Evolutionary conservation across 2,113 vertebrate species (phyloP), one percentile per base, ranked within the genome.

Genomic region (Petrocephalus zakoni): DNA sequence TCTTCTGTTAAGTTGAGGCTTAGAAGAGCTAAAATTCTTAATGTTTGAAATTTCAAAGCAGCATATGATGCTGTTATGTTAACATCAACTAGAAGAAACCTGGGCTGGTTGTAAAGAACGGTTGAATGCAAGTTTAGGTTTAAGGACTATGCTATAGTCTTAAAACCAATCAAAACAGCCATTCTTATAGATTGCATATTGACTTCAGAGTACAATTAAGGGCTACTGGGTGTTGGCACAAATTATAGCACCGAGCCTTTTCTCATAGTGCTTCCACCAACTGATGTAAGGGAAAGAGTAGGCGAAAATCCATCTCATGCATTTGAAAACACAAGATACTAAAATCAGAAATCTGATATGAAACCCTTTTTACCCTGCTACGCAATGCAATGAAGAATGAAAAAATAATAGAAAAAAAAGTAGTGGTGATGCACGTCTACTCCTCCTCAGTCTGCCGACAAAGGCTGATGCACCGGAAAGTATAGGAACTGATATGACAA

Each of bases 401-500:
- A 46, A 81, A 29, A 29, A 68, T 68, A 68, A 68, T 68, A 29
- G 1, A 68, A 83, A 47, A 81, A 25, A 42, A 75, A 78, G 25
- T 49, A 75, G 5, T 7, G 87, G 19, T 61, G 87, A 83, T 42
- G 87, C 53, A 61, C 75, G 13, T 49, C 89, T 85, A 90, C 92
- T 86, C 89, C 89, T 83, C 89, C 88, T 91, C 58, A 88, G 46
- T 78, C 49, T 52, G 56, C 22, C 15, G 61, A 64, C n/a, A 42
- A 75, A 81, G 37, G 87, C 82, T n/a, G 87, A 56, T 85, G 88
- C 21, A 85, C 61, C 75, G 88, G 91, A 91, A 90, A 90, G 75
- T 53, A 87, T 22, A 88, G 84, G 89, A 87, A 68, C 75, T 88
- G 72, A 91, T 49, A 88, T 88, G 89, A 90, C 87, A 49, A 53